Evolutionary conservation across 2,797 vertebrate species (phyloP), one percentile per base, ranked within the genome.

Genomic region (Percopsis omiscomaycus): DNA sequence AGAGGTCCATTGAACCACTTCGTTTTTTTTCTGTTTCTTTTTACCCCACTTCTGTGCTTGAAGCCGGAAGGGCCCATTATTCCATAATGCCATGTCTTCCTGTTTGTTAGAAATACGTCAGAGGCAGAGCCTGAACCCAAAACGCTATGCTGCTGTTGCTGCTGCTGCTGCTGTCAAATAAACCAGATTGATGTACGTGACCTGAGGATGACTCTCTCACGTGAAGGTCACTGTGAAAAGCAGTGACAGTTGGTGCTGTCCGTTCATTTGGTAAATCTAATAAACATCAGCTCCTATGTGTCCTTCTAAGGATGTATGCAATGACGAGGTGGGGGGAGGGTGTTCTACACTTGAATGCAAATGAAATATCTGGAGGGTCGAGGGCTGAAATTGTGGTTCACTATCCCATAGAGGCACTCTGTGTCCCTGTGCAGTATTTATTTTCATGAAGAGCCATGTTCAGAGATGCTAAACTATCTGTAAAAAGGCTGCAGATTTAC

Each of bases 151-250:
- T 10, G 13, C 55, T 16, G 12, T 49, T 37, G 8, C 61, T 64
- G 55, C 59, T 37, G 8, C 61, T 64, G 55, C 59, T 50, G 49
- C 71, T 60, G 64, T 70, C 79, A 66, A 64, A 70, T 61, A 53
- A 72, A 62, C 61, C 60, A 49, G 66, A 74, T 55, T 65, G 64
- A 78, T 69, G 71, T 53, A 49, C 51, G 30, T 62, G 61, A 74
- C 81, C 78, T 51, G 22, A 27, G 22, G 4, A 6, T 67, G 69
- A 81, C 70, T 75, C 55, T 2, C 1, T 29, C 53, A 32, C 14
- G 11, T 61, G 58, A 64, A 78, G 70, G 71, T 74, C 70, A 55
- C n/a, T 50, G 44, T 48, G 51, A 44, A 56, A 55, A 59, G 28
- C 55, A 27, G 62, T 6, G 28, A 74, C 69, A 55, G 71, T 61